Base-by-base conservation (phyloP, 2,888 invertebrate species). In the Agrochola litura region DNA sequence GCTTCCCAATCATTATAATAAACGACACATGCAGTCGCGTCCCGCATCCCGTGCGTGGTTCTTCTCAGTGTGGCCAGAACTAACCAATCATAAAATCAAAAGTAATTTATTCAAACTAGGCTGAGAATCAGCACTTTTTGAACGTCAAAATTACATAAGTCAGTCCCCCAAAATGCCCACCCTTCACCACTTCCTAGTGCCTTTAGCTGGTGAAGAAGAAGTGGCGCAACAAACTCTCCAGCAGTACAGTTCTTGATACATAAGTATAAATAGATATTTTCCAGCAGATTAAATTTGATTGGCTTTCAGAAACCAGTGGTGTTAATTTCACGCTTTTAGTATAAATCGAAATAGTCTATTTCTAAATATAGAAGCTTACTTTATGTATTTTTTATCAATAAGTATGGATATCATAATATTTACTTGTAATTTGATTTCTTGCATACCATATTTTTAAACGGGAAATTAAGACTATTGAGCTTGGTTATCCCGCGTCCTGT, bases 371-470 rank as follows among this genome's bases (percentile, higher is more conserved):
- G 25, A 49, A 10, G 30, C 25, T 58, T 72, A 70, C 16, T 58
- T 54, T 70, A 84, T 84, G 37, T 79, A 80, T 80, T 72, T 79
- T 69, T 30, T 68, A 56, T 58, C 2, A 46, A 64, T 73, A 70
- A 66, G 78, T 30, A 22, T 69, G 6, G 19, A 46, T 75, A 52
- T 54, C 22, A 61, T 76, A 60, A 66, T 67, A 58, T 77, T 66
- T 69, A 58, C 14, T 70, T 25, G 6, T 65, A 74, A 69, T 56
- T 37, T 46, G 14, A 5, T 79, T 80, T 76, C 25, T 70, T 10
- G 43, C 25, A 70, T 73, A 64, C 63, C 66, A 68, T 84, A 54
- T 69, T 68, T 68, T 68, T 16, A 1, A 9, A 30, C 6, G 9
- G 2, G 8, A 22, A 22, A 5, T 14, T 6, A 30, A 2, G 2